These are phyloP conservation scores for Gastracanthus pulcherrimus DNA, from an alignment of 2,888 invertebrate species.

Conservation along the genomic window DNA sequence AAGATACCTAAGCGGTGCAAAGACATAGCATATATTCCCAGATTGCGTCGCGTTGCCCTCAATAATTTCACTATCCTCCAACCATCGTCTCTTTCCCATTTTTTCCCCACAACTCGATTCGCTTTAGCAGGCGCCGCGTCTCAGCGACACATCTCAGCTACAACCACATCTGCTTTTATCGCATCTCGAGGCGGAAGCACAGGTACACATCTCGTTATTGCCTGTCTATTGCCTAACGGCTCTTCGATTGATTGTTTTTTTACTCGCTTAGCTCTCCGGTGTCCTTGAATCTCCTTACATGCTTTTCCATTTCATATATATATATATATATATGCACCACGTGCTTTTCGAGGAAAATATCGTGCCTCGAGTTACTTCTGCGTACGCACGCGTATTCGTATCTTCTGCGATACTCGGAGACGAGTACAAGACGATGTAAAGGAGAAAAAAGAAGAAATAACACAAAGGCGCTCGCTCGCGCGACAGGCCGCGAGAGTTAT, in stretches of 20 bases:
- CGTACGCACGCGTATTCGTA: too few relatives aligned
- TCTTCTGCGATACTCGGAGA: background rate
- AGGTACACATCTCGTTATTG: slow-evolving; percentile 24
- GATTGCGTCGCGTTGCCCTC: too few relatives aligned
- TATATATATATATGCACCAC: too few relatives aligned
- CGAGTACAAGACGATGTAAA: background rate
- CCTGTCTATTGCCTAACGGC: slow-evolving; percentile 12
- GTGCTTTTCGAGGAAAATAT: slow-evolving; percentile 6
- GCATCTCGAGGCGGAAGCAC: slow-evolving; percentile 28
- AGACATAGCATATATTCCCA: too few relatives aligned
- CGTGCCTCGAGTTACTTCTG: too few relatives aligned
- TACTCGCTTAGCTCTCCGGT: background rate
- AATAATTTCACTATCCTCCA: too few relatives aligned
- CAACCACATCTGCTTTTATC: slow-evolving; percentile 24
- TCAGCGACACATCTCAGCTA: too few relatives aligned
- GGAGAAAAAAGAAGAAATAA: background rate
- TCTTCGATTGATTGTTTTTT: slow-evolving; percentile 14
- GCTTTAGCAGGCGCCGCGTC: too few relatives aligned
- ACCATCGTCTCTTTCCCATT: too few relatives aligned
- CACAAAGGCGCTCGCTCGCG: background rate
- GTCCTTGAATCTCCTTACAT: slow-evolving; percentile 20
- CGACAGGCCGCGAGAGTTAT: slow-evolving; percentile 64
- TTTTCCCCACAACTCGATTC: too few relatives aligned
- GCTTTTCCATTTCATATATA: too few relatives aligned
- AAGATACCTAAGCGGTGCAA: too few relatives aligned